Base-by-base conservation (phyloP, 2,888 invertebrate species). In the Formica aserva region DNA sequence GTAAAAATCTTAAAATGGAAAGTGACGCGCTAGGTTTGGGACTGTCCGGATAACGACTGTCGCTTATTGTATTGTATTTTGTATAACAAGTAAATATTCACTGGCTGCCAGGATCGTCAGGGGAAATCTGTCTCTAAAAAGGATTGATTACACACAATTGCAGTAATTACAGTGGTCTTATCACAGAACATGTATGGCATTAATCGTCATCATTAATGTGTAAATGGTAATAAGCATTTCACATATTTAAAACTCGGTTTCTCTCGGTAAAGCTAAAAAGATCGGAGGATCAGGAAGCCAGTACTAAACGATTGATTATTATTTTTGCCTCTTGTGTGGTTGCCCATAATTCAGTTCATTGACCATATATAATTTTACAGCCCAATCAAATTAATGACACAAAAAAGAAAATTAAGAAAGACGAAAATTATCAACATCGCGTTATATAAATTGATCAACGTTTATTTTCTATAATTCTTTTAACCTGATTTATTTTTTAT, bases 111-210 rank as follows among this genome's bases (percentile, higher is more conserved):
- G 92, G 90, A 92, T 93, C 90, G 90, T 92, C 92, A 89, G 38
- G 41, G 45, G 45, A 41, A 38, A 15, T 72, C 60, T 72, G 60
- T 80, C 72, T 89, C 87, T 89, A 89, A 84, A 89, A 85, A 88
- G 82, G 78, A 85, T 90, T 92, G 93, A 93, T 93, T 77, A 76
- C 52, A 76, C 52, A 93, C 91, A 92, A 92, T 94, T 94, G 94
- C 93, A 93, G 93, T 94, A 94, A 94, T 94, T 94, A 94, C 93
- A 94, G 94, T 94, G 94, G 94, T 94, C 95, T 95, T 95, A 95
- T 95, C 95, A 95, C 95, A 95, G 95, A 95, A 95, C 94, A 95
- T 94, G 94, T 95, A 95, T 95, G 95, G 95, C 95, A 95, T 95
- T 94, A 94, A 94, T 94, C 92, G 91, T 94, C 94, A 90, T 94